A percentile compares a stretch with the other conserved stretches of the same genome.
Evolutionary conservation across 2,888 invertebrate genomes (phyloP).

Genomic region (Thera britannica): DNA sequence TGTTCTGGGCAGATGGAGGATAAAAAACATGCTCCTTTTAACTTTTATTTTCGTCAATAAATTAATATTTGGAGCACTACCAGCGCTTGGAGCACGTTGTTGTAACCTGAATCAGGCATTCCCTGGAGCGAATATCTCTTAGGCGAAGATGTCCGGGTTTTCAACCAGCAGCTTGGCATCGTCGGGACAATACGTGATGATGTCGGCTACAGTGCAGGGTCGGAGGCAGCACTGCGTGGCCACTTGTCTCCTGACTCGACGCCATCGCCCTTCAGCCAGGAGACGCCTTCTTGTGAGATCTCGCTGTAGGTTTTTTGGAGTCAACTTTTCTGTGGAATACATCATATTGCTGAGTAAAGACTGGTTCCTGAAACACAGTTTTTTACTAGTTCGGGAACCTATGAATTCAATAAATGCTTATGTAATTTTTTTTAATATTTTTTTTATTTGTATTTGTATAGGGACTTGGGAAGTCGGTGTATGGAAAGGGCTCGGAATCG

Average conservation of each 20-base stretch:
- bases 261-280: constrained; percentile 55
- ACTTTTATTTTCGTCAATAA: constrained; percentile 12
- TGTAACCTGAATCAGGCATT: background rate
- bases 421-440: no score
- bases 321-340: constrained; percentile 62
- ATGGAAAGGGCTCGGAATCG: no score
- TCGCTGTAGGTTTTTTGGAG: constrained; percentile 60
- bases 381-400: no score
- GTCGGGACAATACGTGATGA: constrained; percentile 70
- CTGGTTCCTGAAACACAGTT: no score
- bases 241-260: constrained; percentile 66
- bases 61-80: constrained; percentile 8
- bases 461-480: no score
- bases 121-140: constrained; percentile 19
- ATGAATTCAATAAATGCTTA: no score
- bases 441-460: no score
- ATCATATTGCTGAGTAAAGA: no score
- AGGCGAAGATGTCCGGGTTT: constrained; percentile 66
- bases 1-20: no score
- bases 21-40: background rate
- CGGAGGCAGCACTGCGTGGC: constrained; percentile 69
- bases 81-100: background rate
- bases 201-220: constrained; percentile 66
- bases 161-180: constrained; percentile 64
- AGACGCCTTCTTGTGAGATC: constrained; percentile 52